Base-by-base conservation (phyloP, 1,140 invertebrate genomes). In the Mya arenaria region DNA sequence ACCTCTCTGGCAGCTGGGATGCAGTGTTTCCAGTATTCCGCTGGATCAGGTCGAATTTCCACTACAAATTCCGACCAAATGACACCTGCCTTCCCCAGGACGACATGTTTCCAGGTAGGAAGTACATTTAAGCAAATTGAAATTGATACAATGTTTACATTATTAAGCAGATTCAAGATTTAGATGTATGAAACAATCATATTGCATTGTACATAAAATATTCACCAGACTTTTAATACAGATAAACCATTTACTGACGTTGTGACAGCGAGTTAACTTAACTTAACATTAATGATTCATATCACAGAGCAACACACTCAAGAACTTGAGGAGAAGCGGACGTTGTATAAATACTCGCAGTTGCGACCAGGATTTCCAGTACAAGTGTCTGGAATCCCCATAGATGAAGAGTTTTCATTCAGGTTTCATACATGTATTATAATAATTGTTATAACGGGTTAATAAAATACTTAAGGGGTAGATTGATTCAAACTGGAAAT, bases 11-110 rank as follows among this genome's bases (percentile, higher is more conserved):
- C 32, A 58, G 37, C 19, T 34, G 44, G 15, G 13, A 75, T 56
- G 32, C 60, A 44, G 60, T 75, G 56, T 75, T 75, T 44, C 60
- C 73, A 8, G 48, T 75, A 48, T 65, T 75, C 41, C 73, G 73
- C 1, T 75, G 73, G 73, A 75, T 75, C 15, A 41, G 39, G 15
- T 30, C 58, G 6, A 44, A 75, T 32, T 63, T 41, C 39, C 73
- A 41, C 5, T 75, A 75, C 41, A 75, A 63, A 10, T 48, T 75
- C 25, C 10, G 62, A 10, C 73, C 56, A 8, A n/a, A 60, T 10
- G 73, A 75, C 19, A 75, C 73, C n/a, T 63, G 73, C 30, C 73
- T 75, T 36, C 73, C 73, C 8, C 58, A 65, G 17, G 30, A 75
- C 48, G 73, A 75, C 69, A 41, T 44, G 19, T 44, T 36, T n/a